phyloP scores from a whole-genome alignment of 2,113 vertebrate genomes.

The Callipepla californica region DNA sequence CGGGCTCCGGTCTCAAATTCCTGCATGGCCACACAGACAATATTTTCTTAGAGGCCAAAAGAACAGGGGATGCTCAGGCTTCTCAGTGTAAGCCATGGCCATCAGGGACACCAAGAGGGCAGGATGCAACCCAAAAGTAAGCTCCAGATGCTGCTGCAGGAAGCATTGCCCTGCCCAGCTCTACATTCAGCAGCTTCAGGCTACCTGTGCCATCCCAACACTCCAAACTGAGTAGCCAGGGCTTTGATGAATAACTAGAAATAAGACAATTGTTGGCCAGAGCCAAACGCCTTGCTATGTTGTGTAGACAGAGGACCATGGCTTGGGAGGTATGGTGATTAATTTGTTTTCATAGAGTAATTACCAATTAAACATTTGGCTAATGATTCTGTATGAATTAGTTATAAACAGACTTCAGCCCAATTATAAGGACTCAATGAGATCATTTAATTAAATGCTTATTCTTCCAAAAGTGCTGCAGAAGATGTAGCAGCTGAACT shows the following conservation, averaged over 20 bases:
- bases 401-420: slow-evolving; percentile 45
- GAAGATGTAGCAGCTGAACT: background rate
- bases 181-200: background rate
- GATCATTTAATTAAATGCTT: slow-evolving; percentile 48
- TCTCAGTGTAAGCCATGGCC: background rate
- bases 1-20: background rate
- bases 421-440: slow-evolving; percentile 21
- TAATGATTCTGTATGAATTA: slow-evolving; percentile 45
- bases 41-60: background rate
- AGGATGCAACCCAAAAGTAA: background rate
- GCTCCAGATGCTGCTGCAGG: background rate
- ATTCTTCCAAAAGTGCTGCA: background rate
- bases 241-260: background rate
- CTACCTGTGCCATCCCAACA: background rate
- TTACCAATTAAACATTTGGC: slow-evolving; percentile 54
- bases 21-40: background rate
- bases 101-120: background rate
- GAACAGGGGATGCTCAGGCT: background rate
- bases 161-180: background rate
- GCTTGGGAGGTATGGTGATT: slow-evolving; percentile 16
- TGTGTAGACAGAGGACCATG: background rate
- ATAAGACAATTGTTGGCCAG: background rate
- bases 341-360: slow-evolving; percentile 58
- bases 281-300: background rate
- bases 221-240: background rate